Evolutionary conservation across 2,113 vertebrate genomes (phyloP), one percentile per base, ranked within the genome.

Genomic region (Polypterus bichir): DNA sequence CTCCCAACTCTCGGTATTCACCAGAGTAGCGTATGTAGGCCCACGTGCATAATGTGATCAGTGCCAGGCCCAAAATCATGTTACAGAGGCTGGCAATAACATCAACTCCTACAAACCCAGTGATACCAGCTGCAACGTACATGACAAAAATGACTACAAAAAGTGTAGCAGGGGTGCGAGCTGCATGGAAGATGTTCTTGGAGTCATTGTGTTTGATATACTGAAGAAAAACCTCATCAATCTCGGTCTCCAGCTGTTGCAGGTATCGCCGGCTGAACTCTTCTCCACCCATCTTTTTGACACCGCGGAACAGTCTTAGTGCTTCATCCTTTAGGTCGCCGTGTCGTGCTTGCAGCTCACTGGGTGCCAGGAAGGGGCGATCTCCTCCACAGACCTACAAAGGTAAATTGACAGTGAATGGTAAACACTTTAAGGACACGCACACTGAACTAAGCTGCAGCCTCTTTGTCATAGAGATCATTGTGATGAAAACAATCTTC

Each of bases 191-290:
- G 88, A 99, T 99, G 83, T 99, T 99, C 86, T 99, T 99, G 89
- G 94, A 97, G 79, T 99, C 96, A 49, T 99, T 99, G 91, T 99
- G 95, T 70, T 99, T 99, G 84, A 99, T 95, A 73, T 97, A 99
- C 79, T 99, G 94, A 67, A 97, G 81, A 58, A 97, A 99, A 61
- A 97, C 87, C 89, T 98, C 94, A 8, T 98, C 94, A 3, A 98
- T 82, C 71, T 99, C 96, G 0, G 68, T 79, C 76, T 98, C 93
- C 84, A 99, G 83, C 76, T 99, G 94, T 76, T 91, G 92, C 71
- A 97, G 84, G 88, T 99, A 99, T 52, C 93, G 88, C 0, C 94
- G 88, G 81, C 94, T 99, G 77, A 98, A 99, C 67, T 98, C 96
- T 74, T 99, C 96, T 11, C 95, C 96, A 0, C 95, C 95, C 96